These are phyloP conservation scores for Apis florea DNA, from an alignment of 1,140 invertebrate species.

Conservation along the genomic window DNA sequence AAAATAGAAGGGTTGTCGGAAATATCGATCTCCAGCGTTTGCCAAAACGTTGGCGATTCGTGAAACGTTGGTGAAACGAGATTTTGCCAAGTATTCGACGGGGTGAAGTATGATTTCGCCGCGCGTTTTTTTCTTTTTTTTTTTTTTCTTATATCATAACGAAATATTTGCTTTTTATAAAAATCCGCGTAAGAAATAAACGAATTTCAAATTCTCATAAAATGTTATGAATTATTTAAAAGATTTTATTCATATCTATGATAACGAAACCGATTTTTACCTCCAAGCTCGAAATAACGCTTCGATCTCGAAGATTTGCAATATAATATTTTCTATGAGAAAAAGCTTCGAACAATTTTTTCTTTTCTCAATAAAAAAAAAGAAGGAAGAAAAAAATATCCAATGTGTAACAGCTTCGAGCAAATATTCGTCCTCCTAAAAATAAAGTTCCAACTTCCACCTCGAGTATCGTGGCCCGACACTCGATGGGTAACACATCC, in stretches of 20 bases:
- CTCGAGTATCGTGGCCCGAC: not conserved
- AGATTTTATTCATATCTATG: no score
- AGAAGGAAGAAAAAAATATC: not conserved
- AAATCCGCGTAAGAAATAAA: no score
- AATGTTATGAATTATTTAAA: no score
- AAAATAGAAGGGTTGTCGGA: slow-evolving; percentile 33
- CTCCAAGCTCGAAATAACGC: no score
- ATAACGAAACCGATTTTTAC: no score
- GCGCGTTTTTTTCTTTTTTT: not conserved
- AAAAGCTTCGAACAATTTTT: not conserved
- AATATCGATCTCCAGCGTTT: slow-evolving; percentile 15
- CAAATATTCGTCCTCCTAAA: not conserved
- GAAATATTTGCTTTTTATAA: no score
- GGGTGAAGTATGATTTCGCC: not conserved
- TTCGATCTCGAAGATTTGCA: not conserved
- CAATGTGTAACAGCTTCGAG: not conserved
- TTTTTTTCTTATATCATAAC: no score
- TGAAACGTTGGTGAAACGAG: not conserved
- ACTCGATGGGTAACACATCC: not conserved
- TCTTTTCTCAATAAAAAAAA: not conserved
- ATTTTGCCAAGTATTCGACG: not conserved
- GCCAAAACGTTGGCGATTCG: slow-evolving; percentile 13
- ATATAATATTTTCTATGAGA: not conserved
- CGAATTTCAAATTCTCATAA: no score
- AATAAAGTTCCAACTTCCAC: not conserved